Conservation (phyloP, 2,888 invertebrate genomes). For the Tipula confusa region DNA sequence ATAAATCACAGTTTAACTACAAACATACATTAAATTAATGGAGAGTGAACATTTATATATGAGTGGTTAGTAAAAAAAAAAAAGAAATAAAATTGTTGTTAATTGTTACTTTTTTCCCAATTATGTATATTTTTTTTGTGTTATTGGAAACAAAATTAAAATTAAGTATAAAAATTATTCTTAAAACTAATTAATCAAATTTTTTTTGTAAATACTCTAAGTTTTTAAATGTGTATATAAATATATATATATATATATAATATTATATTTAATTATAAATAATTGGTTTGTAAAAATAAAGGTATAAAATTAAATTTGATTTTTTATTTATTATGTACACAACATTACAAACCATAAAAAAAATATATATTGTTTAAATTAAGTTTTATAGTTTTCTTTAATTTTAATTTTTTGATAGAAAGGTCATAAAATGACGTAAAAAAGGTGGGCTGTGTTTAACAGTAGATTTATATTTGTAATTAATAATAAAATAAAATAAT, state of each 20-base stretch:
- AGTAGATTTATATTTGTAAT: slow-evolving; percentile 33
- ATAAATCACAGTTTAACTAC: neutral
- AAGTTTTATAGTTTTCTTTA: slow-evolving; percentile 43
- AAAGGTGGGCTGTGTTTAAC: slow-evolving; percentile 34
- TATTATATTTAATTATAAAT: no score
- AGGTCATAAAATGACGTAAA: slow-evolving; percentile 31
- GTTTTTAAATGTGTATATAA: slow-evolving; percentile 29
- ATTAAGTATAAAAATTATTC: neutral
- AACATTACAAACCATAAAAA: neutral
- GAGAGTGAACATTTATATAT: neutral
- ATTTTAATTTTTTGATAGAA: slow-evolving; percentile 40
- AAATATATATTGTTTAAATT: slow-evolving; percentile 50
- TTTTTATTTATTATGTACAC: neutral
- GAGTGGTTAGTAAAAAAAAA: neutral
- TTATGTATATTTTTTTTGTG: neutral
- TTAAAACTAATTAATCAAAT: neutral
- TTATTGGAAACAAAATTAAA: neutral
- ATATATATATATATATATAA: no score
- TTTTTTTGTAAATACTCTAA: slow-evolving; percentile 13
- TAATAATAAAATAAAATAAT: slow-evolving; percentile 33
- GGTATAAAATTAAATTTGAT: slow-evolving; percentile 33
- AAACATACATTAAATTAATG: neutral
- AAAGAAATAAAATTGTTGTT: neutral
- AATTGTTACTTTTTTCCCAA: neutral
- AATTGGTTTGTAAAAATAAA: neutral